A percentile compares a stretch with the other conserved stretches of the same genome.
Evolutionary conservation across 2,888 invertebrate genomes (phyloP).

Genomic region (Siphlonurus alternatus): DNA sequence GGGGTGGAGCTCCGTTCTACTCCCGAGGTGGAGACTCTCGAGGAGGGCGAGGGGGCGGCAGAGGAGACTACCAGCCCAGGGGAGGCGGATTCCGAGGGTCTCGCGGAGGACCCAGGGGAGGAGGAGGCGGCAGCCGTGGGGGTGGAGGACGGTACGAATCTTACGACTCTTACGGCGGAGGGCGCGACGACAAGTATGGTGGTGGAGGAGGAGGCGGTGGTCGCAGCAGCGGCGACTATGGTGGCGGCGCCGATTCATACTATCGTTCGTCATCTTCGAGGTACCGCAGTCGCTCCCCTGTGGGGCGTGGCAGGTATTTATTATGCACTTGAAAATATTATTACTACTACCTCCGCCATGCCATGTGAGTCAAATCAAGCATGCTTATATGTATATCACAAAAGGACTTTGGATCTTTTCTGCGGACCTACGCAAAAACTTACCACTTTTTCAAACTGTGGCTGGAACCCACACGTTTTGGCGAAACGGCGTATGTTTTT

Average conservation of each 20-base stretch:
- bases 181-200: conserved; percentile 18
- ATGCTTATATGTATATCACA: neutral
- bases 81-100: conserved; percentile 20
- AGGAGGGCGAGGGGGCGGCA: conserved; percentile 27
- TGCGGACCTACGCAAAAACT: neutral
- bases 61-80: conserved; percentile 17
- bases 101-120: conserved; percentile 19
- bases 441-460: neutral
- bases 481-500: neutral
- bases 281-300: conserved; percentile 34
- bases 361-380: neutral
- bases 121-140: conserved; percentile 22
- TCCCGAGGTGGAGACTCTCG: conserved; percentile 7
- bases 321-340: neutral
- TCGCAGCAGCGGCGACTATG: conserved; percentile 30
- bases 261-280: conserved; percentile 27
- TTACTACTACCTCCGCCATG: neutral
- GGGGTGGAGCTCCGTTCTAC: conserved; percentile 23
- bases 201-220: conserved; percentile 28
- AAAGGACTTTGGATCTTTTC: neutral
- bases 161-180: conserved; percentile 23
- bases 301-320: conserved; percentile 33
- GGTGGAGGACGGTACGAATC: conserved; percentile 24
- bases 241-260: conserved; percentile 30
- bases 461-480: neutral